phyloP scores from a whole-genome alignment of 2,113 vertebrate species.

The Tursiops truncatus region DNA sequence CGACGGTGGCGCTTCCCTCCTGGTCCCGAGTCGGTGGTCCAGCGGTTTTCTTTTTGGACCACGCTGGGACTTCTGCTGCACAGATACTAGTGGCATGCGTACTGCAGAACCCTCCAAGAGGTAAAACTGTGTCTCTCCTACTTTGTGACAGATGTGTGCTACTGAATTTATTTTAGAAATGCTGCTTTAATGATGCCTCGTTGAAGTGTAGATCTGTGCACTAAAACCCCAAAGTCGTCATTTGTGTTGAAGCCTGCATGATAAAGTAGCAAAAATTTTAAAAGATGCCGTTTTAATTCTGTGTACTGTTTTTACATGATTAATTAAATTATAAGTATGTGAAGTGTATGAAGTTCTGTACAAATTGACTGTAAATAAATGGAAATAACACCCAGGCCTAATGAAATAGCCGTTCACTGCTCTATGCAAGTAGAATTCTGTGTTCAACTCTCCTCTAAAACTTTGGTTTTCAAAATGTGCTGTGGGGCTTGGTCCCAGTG shows the following conservation, averaged over 20 bases:
- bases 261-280: not conserved
- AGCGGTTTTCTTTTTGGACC: not conserved
- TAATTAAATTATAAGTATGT: not conserved
- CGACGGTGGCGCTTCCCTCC: rapidly evolving
- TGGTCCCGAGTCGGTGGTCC: not conserved
- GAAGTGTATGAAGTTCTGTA: not conserved
- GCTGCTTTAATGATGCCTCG: not conserved
- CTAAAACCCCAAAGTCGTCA: not conserved
- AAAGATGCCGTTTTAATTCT: not conserved
- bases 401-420: rapidly evolving
- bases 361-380: not conserved
- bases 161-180: not conserved
- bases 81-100: not conserved
- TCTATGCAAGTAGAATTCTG: not conserved
- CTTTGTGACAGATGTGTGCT: not conserved
- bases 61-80: not conserved
- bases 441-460: not conserved
- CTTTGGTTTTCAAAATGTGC: not conserved
- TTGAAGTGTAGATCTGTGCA: not conserved
- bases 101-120: not conserved
- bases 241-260: not conserved
- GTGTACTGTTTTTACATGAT: not conserved
- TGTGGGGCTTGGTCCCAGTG: not conserved
- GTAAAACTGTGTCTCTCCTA: not conserved
- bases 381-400: not conserved